These are phyloP conservation scores for Ophion costatus DNA, from an alignment of 2,888 invertebrate genomes.

Conservation along the genomic window DNA sequence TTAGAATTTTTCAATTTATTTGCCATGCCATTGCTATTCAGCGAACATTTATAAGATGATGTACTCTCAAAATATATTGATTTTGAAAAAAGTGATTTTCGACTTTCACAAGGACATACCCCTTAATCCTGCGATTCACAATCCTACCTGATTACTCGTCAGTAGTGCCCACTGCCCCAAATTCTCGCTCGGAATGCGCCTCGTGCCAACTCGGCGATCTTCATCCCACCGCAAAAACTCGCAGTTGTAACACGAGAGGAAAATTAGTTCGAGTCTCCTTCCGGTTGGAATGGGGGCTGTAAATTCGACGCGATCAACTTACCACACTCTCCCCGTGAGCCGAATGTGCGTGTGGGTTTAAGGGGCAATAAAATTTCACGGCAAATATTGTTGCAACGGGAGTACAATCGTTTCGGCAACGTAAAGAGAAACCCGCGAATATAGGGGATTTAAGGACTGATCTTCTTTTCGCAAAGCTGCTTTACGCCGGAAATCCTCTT, in stretches of 20 bases:
- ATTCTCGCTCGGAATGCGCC: no score
- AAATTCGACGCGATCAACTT: not conserved
- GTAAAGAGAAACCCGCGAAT: constrained; percentile 20
- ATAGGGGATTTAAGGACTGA: constrained; percentile 38
- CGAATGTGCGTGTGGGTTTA: not conserved
- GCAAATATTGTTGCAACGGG: constrained; percentile 29
- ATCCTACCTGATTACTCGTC: no score
- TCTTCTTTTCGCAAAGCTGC: constrained; percentile 51
- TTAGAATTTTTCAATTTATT: no score
- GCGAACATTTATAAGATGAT: no score
- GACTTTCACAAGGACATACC: no score
- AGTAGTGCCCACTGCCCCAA: no score
- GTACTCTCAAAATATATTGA: no score
- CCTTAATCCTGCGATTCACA: no score
- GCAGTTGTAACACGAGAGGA: not conserved
- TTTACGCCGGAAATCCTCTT: constrained; percentile 50
- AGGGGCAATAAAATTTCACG: constrained; percentile 39
- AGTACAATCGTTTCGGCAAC: constrained; percentile 31
- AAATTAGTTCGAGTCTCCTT: constrained; percentile 22
- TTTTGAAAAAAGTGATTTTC: no score
- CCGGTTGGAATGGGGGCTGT: not conserved
- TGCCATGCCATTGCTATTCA: no score
- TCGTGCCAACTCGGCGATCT: no score
- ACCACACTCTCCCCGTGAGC: constrained; percentile 2
- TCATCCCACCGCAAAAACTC: not conserved